phyloP scores from a whole-genome alignment of 2,797 vertebrate species.

The Taeniopygia guttata region DNA sequence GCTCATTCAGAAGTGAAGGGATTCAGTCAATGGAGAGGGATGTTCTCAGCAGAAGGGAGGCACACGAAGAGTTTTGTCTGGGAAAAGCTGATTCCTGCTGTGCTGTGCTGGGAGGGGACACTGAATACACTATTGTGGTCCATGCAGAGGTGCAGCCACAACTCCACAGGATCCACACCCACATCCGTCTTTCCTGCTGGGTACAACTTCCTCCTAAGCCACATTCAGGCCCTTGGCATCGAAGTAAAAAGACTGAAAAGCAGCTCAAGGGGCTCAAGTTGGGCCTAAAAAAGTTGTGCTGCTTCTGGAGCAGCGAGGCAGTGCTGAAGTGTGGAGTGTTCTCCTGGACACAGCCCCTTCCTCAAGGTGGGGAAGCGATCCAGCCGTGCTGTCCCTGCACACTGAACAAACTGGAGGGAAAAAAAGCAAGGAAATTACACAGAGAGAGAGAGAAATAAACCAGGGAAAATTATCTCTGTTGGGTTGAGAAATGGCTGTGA shows the following conservation, averaged over 20 bases:
- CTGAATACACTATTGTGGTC: background rate
- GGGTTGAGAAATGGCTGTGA: background rate
- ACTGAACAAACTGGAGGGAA: accelerated
- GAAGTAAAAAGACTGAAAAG: background rate
- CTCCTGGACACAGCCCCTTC: background rate
- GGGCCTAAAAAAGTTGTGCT: background rate
- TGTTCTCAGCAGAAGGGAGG: background rate
- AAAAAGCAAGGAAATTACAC: background rate
- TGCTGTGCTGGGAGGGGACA: background rate
- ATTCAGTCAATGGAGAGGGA: background rate
- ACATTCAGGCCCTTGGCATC: accelerated
- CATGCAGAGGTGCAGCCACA: background rate
- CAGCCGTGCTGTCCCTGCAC: background rate
- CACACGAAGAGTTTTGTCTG: background rate
- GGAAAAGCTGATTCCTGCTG: background rate
- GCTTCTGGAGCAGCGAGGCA: background rate
- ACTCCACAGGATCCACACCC: background rate
- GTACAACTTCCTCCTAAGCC: background rate
- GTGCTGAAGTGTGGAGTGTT: background rate
- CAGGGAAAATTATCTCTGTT: accelerated
- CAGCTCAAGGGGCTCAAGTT: background rate
- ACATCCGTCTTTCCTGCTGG: background rate
- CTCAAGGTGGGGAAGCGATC: accelerated
- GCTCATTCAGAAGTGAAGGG: background rate
- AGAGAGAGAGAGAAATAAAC: background rate